Evolutionary conservation across 2,113 vertebrate genomes (phyloP), one percentile per base, ranked within the genome.

Genomic region (Labeo rohita): DNA sequence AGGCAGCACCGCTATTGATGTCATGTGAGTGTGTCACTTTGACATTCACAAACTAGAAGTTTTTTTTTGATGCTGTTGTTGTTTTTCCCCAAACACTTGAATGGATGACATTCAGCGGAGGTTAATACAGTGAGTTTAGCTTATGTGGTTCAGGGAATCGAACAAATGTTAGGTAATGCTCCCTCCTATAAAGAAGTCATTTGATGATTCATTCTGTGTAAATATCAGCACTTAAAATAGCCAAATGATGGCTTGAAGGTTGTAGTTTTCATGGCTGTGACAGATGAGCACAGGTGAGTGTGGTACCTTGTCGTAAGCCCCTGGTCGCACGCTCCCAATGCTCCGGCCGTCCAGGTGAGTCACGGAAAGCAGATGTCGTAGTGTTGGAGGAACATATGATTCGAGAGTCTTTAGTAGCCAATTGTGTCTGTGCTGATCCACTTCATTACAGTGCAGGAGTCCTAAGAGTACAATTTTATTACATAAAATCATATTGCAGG

Each of bases 381-480:
- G 86, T 74, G 94, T 86, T 15, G 84, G 80, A 12, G 98, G 97
- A 87, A 98, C 93, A 90, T 97, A 99, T 59, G 97, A 99, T 92
- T 97, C 96, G 83, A 99, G 92, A 0, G 98, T 98, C 92, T 96
- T 94, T 83, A 92, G 88, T 63, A 95, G 91, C 94, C 95, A 92
- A 47, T 90, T 83, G 16, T 92, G 96, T 90, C 97, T 96, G 91
- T 94, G 92, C 84, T 79, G 89, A 89, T 98, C 95, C 49, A 94
- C 94, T 84, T 99, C 98, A 59, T 99, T 99, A 92, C 96, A 98
- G 49, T 96, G 96, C 87, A 99, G 93, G 49, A 91, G 89, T 79
- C 94, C 97, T 99, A 10, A 18, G 18, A n/a, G 39, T n/a, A 3
- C 18, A n/a, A 59, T n/a, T 61, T 9, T 3, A n/a, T 45, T 5